These are phyloP conservation scores for Hippocampus abdominalis DNA, from an alignment of 2,113 vertebrate genomes.

Conservation along the genomic window DNA sequence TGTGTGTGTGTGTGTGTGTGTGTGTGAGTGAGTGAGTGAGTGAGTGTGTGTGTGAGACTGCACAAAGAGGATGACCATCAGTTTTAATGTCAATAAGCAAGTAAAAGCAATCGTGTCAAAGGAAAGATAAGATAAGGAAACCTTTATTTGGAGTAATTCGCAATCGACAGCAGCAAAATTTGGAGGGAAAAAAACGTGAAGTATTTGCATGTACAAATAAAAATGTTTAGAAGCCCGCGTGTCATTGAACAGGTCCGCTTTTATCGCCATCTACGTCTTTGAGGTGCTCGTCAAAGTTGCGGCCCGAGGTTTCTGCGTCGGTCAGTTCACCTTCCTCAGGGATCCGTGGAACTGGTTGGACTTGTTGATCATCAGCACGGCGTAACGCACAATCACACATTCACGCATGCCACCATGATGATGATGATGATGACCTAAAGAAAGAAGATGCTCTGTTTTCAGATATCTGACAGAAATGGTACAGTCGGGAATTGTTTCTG, in stretches of 20 bases:
- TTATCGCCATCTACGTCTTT: slow-evolving; percentile 93
- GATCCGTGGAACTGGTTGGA: slow-evolving; percentile 99
- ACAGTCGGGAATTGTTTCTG: slow-evolving; percentile 92
- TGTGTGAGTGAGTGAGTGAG: no score
- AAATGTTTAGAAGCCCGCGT: no score
- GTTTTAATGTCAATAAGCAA: not conserved
- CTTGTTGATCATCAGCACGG: slow-evolving; percentile 97
- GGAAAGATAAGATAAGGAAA: no score
- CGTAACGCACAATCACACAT: slow-evolving; percentile 65
- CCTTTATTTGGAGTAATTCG: no score
- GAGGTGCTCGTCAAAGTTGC: slow-evolving; percentile 88
- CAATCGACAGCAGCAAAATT: no score
- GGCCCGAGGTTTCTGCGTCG: slow-evolving; percentile 87
- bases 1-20: no score
- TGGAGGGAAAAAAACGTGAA: no score
- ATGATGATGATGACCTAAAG: not conserved
- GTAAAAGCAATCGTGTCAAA: not conserved
- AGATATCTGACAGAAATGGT: slow-evolving; percentile 94
- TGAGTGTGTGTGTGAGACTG: not conserved
- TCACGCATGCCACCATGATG: not conserved
- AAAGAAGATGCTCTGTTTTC: slow-evolving; percentile 13
- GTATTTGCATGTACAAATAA: no score
- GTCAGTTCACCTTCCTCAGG: slow-evolving; percentile 88
- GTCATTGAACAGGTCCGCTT: slow-evolving; percentile 77
- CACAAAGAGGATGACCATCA: no score